Evolutionary conservation across 2,113 vertebrate genomes (phyloP), one percentile per base, ranked within the genome.

Genomic region (Bostrychus sinensis): DNA sequence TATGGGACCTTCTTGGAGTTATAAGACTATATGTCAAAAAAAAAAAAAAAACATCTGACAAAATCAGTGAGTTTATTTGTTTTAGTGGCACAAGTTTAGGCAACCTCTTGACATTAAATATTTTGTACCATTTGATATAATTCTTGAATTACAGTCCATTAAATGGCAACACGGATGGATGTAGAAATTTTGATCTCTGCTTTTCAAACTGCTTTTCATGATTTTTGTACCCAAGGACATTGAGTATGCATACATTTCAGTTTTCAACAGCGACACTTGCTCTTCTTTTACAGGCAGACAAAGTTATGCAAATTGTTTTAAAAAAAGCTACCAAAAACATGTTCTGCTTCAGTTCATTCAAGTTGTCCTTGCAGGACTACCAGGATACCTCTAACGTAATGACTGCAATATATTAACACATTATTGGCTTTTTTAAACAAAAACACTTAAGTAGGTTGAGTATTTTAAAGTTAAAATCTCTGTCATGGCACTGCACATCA

Each of bases 71-170:
- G 11, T 16, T 67, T 25, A 54, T n/a, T n/a, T n/a, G n/a, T n/a
- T 81, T 80, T 56, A 81, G 72, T 75, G 77, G 78, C 75, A 80
- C 75, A 10, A 13, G 28, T 67, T 45, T 42, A 57, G 48, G 48
- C 48, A 51, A 51, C 39, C 54, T 39, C 4, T 32, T 54, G 34
- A 66, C n/a, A 36, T 38, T 54, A 16, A 37, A 53, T 53, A 9
- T 9, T 30, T 62, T 72, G 60, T 62, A 63, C 28, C 50, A 67
- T 71, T 60, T 63, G 26, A 72, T 13, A 66, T 2, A 45, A 48
- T 63, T 56, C 19, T 56, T 26, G n/a, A 46, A 62, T 55, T 63
- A 70, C 54, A 72, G 72, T 42, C 17, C 72, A 12, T 22, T 39
- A 34, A 51, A 51, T 70, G 23, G 54, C 56, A 78, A 75, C 39